These are phyloP conservation scores for Zootoca vivipara DNA, from an alignment of 2,113 vertebrate species.

Conservation along the genomic window DNA sequence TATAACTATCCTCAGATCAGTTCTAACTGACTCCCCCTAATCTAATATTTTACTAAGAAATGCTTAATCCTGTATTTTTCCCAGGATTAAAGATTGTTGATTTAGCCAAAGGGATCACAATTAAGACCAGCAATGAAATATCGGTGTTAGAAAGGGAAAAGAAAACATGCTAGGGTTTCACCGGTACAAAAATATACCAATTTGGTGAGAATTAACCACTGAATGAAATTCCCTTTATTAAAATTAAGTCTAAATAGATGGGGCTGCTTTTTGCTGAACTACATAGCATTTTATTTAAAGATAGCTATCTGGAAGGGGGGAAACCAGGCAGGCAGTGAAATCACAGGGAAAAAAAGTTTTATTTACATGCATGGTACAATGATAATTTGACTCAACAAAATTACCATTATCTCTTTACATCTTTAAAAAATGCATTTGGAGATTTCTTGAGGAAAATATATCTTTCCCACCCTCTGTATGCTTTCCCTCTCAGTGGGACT, in stretches of 20 bases:
- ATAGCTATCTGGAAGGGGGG: constrained; percentile 38
- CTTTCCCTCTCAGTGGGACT: constrained; percentile 82
- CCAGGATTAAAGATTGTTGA: constrained; percentile 47
- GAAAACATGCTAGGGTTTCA: constrained; percentile 55
- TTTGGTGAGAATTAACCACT: constrained; percentile 64
- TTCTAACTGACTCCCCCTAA: constrained; percentile 50
- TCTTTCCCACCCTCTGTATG: constrained; percentile 77
- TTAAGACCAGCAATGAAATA: constrained; percentile 58
- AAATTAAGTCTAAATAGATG: constrained; percentile 70
- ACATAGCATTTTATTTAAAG: constrained; percentile 62
- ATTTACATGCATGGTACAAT: constrained; percentile 69
- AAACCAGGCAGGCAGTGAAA: constrained; percentile 40
- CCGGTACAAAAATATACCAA: constrained; percentile 59
- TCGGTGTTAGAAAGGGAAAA: constrained; percentile 45
- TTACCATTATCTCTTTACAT: constrained; percentile 78
- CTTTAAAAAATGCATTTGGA: constrained; percentile 74
- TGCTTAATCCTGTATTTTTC: constrained; percentile 59
- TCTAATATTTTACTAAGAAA: constrained; percentile 67
- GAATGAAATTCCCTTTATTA: constrained; percentile 68
- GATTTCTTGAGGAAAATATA: constrained; percentile 74
- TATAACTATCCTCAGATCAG: constrained; percentile 25
- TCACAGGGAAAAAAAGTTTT: constrained; percentile 75
- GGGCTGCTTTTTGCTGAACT: constrained; percentile 66
- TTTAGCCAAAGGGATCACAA: constrained; percentile 57
- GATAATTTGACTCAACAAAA: constrained; percentile 75